Evolutionary conservation across 2,113 vertebrate genomes (phyloP).

Genomic region (Arvicanthis niloticus): DNA sequence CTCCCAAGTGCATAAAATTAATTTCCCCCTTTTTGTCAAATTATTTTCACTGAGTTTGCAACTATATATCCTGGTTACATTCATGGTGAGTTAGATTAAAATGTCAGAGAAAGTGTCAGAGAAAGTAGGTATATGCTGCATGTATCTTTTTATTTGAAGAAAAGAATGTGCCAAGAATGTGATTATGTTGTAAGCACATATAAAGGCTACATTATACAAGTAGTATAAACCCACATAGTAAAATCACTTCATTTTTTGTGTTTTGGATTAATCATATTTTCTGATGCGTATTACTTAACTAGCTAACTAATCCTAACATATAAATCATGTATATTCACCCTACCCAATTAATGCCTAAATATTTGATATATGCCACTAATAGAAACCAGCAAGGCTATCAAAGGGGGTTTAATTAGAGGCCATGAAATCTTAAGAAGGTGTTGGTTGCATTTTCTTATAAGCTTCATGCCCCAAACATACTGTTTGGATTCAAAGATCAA

Average conservation of each 20-base stretch:
- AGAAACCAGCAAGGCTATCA: slow-evolving; percentile 70
- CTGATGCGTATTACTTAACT: slow-evolving; percentile 15
- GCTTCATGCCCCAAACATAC: slow-evolving; percentile 72
- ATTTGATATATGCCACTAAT: slow-evolving; percentile 72
- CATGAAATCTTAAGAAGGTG: slow-evolving; percentile 69
- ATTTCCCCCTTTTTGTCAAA: slow-evolving; percentile 6
- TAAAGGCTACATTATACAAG: neutral
- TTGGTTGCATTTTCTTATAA: slow-evolving; percentile 56
- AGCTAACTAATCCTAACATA: slow-evolving; percentile 48
- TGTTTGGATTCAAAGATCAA: slow-evolving; percentile 82
- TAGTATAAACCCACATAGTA: neutral
- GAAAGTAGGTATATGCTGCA: neutral
- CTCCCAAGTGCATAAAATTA: neutral
- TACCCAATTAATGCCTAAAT: slow-evolving; percentile 63
- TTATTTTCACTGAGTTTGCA: neutral
- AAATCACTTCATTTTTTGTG: neutral
- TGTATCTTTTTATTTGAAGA: neutral
- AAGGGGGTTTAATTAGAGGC: slow-evolving; percentile 68
- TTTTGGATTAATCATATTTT: slow-evolving; percentile 52
- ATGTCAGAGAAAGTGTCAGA: neutral
- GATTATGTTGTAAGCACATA: neutral
- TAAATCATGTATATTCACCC: slow-evolving; percentile 69
- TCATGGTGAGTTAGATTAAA: neutral
- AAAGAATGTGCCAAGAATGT: neutral
- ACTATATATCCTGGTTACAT: neutral